A percentile compares a stretch with the other conserved stretches of the same genome.
These are phyloP conservation scores for Scartelaos histophorus DNA, from an alignment of 2,113 vertebrate genomes.

Conservation along the genomic window DNA sequence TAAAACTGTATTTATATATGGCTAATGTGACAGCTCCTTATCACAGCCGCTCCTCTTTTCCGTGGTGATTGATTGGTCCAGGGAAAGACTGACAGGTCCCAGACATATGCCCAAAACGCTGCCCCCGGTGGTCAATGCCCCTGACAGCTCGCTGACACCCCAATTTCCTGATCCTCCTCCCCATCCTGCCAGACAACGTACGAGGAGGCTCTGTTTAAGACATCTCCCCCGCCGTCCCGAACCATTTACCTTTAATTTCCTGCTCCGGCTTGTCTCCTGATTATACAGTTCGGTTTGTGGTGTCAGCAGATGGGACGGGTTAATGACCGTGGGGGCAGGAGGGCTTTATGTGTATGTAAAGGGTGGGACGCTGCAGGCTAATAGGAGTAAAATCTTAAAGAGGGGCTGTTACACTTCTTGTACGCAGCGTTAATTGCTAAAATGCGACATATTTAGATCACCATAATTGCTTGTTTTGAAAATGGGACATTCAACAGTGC, in stretches of 20 bases:
- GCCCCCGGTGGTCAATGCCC: constrained; percentile 62
- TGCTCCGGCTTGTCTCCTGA: constrained; percentile 67
- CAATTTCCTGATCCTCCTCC: constrained; percentile 64
- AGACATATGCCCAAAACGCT: constrained; percentile 58
- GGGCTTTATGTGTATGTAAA: too few species aligned
- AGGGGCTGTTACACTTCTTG: too few species aligned
- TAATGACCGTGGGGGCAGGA: constrained; percentile 34
- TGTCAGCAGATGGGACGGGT: constrained; percentile 58
- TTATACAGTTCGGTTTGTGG: constrained; percentile 63
- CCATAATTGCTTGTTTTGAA: too few species aligned
- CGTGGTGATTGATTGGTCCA: constrained; percentile 61
- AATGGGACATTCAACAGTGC: too few species aligned
- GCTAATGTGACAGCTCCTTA: constrained; percentile 15
- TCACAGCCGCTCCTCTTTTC: constrained; percentile 22
- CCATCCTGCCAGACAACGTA: constrained; percentile 38
- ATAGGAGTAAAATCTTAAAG: too few species aligned
- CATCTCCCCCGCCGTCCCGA: constrained; percentile 25
- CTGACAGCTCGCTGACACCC: constrained; percentile 71
- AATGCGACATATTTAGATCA: too few species aligned
- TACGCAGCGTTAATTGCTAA: too few species aligned
- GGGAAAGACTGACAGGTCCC: constrained; percentile 61
- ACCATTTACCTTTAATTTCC: constrained; percentile 47
- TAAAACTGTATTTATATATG: constrained; percentile 6
- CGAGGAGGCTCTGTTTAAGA: constrained; percentile 49
- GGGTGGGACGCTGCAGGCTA: too few species aligned